A percentile compares a stretch with the other conserved stretches of the same genome.
phyloP scores from a whole-genome alignment of 2,888 invertebrate species.

The Marronus borbonicus region DNA sequence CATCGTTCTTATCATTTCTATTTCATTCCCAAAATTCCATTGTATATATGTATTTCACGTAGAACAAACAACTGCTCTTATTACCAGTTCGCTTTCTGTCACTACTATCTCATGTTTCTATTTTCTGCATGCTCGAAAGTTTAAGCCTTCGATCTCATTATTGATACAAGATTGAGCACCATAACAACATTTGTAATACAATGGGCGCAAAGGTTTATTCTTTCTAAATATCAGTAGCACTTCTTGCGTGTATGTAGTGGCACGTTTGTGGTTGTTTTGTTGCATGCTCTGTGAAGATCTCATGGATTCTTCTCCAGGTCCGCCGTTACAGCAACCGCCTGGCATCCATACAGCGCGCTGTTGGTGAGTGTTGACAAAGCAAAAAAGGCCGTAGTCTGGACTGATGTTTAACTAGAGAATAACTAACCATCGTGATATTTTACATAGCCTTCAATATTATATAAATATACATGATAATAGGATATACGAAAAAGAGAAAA shows the following conservation, averaged over 20 bases:
- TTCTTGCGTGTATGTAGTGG: slow-evolving; percentile 43
- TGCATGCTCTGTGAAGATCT: slow-evolving; percentile 65
- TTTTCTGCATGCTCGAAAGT: too few relatives aligned
- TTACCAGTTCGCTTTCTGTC: too few relatives aligned
- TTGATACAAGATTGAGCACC: too few relatives aligned
- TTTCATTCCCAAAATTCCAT: too few relatives aligned
- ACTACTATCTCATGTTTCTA: too few relatives aligned
- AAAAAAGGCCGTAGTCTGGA: slow-evolving; percentile 88
- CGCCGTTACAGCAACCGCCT: slow-evolving; percentile 89
- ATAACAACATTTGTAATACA: background rate
- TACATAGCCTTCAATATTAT: slow-evolving; percentile 48
- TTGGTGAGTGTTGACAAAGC: slow-evolving; percentile 88
- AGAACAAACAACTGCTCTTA: too few relatives aligned
- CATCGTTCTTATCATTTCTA: too few relatives aligned
- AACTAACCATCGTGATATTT: slow-evolving; percentile 49
- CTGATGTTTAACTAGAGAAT: slow-evolving; percentile 72
- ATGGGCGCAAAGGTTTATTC: slow-evolving; percentile 1
- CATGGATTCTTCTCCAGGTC: slow-evolving; percentile 76
- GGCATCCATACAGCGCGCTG: slow-evolving; percentile 88
- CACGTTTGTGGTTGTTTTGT: slow-evolving; percentile 64
- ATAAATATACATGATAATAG: slow-evolving; percentile 4
- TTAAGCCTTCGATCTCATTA: too few relatives aligned
- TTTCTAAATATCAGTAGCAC: slow-evolving; percentile 3
- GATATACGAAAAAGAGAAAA: background rate
- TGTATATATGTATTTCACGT: too few relatives aligned